Conservation (phyloP, 2,888 invertebrate genomes). For the Microplitis deprimator region DNA sequence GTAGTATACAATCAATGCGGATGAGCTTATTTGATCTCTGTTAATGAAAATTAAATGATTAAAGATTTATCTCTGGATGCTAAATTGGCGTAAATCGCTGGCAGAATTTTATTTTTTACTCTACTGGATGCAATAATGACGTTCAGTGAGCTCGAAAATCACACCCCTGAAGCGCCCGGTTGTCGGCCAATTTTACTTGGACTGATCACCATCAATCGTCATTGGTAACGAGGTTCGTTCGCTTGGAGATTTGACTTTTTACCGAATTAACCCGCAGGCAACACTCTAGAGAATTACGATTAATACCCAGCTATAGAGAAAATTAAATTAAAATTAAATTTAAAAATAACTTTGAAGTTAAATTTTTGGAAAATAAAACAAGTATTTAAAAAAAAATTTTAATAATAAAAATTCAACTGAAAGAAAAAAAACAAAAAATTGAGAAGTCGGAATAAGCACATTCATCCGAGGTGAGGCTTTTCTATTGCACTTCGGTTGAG, state of each 20-base stretch:
- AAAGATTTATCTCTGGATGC: background rate
- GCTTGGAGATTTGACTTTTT: slow-evolving; percentile 31
- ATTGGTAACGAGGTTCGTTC: slow-evolving; percentile 17
- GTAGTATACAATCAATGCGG: background rate
- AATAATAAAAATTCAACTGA: too few species aligned
- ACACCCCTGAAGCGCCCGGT: background rate
- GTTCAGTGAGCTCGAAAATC: slow-evolving; percentile 18
- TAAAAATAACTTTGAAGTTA: background rate
- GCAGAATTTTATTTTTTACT: slow-evolving; percentile 9
- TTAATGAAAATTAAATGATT: background rate
- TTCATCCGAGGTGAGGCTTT: too few species aligned
- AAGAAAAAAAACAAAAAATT: too few species aligned
- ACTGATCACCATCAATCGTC: slow-evolving; percentile 20
- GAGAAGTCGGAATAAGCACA: too few species aligned
- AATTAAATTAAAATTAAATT: slow-evolving; percentile 1
- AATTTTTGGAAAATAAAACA: too few species aligned
- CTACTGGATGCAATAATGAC: slow-evolving; percentile 5
- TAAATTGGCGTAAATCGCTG: background rate
- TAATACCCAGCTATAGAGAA: background rate
- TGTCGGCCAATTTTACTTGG: slow-evolving; percentile 19
- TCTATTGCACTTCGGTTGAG: too few species aligned
- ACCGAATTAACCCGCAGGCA: background rate
- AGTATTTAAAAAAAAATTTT: too few species aligned
- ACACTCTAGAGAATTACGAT: slow-evolving; percentile 22
- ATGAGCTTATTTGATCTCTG: background rate